phyloP scores from a whole-genome alignment of 2,797 vertebrate genomes.

The Poecilia wingei region DNA sequence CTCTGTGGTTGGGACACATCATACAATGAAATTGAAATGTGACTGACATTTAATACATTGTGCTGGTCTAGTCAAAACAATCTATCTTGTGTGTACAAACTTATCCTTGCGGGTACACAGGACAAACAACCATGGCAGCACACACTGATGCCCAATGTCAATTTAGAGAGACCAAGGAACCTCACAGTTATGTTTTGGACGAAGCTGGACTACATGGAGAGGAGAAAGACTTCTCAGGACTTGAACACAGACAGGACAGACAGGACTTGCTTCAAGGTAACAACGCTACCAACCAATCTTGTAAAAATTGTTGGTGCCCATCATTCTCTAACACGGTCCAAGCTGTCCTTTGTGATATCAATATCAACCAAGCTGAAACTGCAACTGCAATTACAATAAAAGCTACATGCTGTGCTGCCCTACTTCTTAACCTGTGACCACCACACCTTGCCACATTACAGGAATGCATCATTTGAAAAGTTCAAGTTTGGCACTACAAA shows the following conservation, averaged over 20 bases:
- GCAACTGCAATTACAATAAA: not conserved
- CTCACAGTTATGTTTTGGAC: not conserved
- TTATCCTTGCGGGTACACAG: not conserved
- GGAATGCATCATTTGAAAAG: not conserved
- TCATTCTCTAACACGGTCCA: not conserved
- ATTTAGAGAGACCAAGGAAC: not conserved
- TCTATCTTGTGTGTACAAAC: not conserved
- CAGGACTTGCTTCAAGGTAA: not conserved
- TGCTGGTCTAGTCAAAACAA: not conserved
- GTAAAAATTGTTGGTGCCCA: not conserved
- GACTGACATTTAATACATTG: not conserved
- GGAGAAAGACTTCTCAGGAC: not conserved
- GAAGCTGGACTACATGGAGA: not conserved
- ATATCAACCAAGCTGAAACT: not conserved
- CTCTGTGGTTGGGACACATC: not conserved
- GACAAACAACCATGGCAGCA: not conserved
- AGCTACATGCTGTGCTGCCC: not conserved
- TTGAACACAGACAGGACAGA: not conserved
- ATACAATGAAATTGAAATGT: not conserved
- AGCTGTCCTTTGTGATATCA: not conserved
- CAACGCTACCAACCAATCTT: not conserved
- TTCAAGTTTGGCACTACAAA: not conserved
- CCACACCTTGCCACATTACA: not conserved
- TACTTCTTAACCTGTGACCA: not conserved
- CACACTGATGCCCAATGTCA: not conserved